phyloP scores from a whole-genome alignment of 1,140 invertebrate genomes.

The Aphelinus certus region DNA sequence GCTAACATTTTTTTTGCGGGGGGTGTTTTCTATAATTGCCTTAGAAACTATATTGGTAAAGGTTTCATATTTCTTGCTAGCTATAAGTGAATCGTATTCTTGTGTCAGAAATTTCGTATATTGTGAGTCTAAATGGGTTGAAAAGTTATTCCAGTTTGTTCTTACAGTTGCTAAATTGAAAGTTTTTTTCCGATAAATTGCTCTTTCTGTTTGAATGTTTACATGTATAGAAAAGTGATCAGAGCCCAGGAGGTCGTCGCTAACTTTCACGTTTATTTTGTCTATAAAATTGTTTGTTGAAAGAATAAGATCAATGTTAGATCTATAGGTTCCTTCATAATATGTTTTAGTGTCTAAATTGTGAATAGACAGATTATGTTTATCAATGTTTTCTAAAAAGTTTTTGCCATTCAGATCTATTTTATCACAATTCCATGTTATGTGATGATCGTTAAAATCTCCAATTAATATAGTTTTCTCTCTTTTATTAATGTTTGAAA shows the following conservation, averaged over 20 bases:
- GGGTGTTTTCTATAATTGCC: not conserved
- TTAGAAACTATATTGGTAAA: not conserved
- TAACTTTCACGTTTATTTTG: not conserved
- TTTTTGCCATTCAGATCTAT: not conserved
- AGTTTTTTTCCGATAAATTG: not conserved
- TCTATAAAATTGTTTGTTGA: not conserved
- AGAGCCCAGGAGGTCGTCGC: not conserved
- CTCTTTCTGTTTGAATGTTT: not conserved
- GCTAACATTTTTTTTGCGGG: not conserved
- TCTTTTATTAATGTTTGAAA: not conserved
- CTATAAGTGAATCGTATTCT: not conserved
- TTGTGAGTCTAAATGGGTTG: not conserved
- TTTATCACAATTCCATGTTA: constrained; percentile 1
- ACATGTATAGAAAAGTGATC: not conserved
- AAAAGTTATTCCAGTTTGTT: not conserved
- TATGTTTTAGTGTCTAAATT: not conserved
- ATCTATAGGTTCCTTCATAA: not conserved
- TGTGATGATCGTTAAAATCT: constrained; percentile 16
- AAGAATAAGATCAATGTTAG: constrained; percentile 7
- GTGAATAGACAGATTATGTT: not conserved
- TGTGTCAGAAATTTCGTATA: not conserved
- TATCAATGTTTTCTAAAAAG: not conserved
- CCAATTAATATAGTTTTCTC: not conserved
- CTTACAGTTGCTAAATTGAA: not conserved
- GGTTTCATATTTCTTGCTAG: not conserved